Base-by-base conservation (phyloP, 2,888 invertebrate species). In the Agapostemon virescens region DNA sequence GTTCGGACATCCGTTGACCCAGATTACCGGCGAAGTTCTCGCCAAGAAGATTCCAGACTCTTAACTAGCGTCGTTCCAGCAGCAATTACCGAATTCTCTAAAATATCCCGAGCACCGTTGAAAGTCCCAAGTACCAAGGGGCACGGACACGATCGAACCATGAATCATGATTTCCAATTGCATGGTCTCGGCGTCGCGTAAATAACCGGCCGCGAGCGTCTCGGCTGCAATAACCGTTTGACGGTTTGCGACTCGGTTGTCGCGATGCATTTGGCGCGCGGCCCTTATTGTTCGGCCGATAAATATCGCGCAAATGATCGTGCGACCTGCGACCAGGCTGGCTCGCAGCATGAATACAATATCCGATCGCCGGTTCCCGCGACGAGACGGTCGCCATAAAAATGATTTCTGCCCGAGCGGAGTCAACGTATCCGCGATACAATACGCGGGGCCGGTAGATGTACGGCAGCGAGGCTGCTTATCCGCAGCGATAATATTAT, bases 401-500 rank as follows among this genome's bases (percentile, higher is more conserved):
- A 82, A 70, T 82, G 79, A 85, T 81, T 77, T 77, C 74, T 81
- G 33, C 58, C 64, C 52, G 52, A 17, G 7, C 58, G 33, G 49
- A 71, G 64, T 73, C 36, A 74, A 70, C 74, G 77, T 74, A 58
- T 68, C n/a, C 36, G 68, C 66, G 76, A 80, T 81, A 85, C 79
- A 73, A 82, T 83, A 77, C 71, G 45, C 58, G 64, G 64, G 64
- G 55, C 45, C 68, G 73, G 74, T 76, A 79, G 69, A 75, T 68
- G 75, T 66, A 75, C 40, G 79, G 77, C 79, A 45, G 61, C 71
- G 79, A 69, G 68, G 70, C 69, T 77, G 69, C 80, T 86, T 86
- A 86, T 83, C 83, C 83, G 40, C 52, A 75, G 79, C 79, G 82
- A 85, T 87, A 81, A 83, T 84, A 84, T 84, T 84, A 77, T 80